A percentile compares a stretch with the other conserved stretches of the same genome.
These are phyloP conservation scores for Phengaris arion DNA, from an alignment of 2,888 invertebrate species.

Conservation along the genomic window DNA sequence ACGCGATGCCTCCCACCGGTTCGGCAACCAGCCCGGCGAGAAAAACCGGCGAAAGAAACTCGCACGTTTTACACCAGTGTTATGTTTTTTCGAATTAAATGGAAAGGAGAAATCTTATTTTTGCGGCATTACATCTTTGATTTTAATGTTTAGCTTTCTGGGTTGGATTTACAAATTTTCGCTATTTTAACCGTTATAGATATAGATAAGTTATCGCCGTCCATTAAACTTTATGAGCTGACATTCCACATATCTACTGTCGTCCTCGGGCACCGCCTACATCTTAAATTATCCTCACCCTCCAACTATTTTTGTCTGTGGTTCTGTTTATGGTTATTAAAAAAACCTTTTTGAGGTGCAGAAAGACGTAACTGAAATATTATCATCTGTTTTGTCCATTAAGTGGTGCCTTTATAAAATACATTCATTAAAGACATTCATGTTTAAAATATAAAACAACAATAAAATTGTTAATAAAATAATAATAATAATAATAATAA, in stretches of 20 bases:
- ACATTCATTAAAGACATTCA: no score
- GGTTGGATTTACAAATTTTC: conserved; percentile 4
- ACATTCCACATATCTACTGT: conserved; percentile 34
- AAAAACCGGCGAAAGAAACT: no score
- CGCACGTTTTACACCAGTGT: neutral
- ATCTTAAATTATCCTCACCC: conserved; percentile 48
- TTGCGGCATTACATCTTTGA: neutral
- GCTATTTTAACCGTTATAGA: conserved; percentile 31
- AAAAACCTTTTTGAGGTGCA: neutral
- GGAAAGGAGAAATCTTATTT: neutral
- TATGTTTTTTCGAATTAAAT: neutral
- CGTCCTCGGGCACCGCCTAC: neutral
- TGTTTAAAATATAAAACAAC: no score
- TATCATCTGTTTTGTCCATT: neutral
- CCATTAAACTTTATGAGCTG: conserved; percentile 63
- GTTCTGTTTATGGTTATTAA: neutral
- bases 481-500: no score
- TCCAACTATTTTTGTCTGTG: conserved; percentile 24
- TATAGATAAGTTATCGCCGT: conserved; percentile 27
- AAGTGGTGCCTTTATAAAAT: neutral
- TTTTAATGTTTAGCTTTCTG: conserved; percentile 1
- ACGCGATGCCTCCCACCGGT: no score
- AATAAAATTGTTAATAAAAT: no score
- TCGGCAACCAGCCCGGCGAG: no score
- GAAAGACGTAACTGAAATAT: neutral